Evolutionary conservation across 2,888 invertebrate species (phyloP), one percentile per base, ranked within the genome.

Genomic region (Sarcophaga caerulescens): DNA sequence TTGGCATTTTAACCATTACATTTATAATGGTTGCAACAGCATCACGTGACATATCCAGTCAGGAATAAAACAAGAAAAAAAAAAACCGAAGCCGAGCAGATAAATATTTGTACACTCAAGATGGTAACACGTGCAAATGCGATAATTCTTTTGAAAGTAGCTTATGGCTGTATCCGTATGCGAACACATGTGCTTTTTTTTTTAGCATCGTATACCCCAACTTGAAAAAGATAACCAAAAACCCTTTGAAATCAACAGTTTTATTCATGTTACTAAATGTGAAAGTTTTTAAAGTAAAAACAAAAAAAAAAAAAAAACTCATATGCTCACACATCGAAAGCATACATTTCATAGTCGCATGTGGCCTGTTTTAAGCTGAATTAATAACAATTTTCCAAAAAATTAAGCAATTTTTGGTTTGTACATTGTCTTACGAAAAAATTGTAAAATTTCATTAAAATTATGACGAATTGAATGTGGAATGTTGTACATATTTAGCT

Each of bases 121-220:
- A 86, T 86, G 86, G 70, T 45, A 86, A 75, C 86, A 86, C 86
- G 86, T 86, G 86, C 84, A 81, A 81, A 84, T 84, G 86, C 71
- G 81, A 86, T 86, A 86, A 84, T 66, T 84, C 84, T 84, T 84
- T 63, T 60, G 11, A 81, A 84, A 86, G 86, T 84, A 77, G 78
- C 84, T 86, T 86, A 78, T 81, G 81, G 78, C 17, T 52, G 52
- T 14, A 12, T 52, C 52, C 52, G 75, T 57, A 11, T 25, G 47
- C 57, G 35, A 35, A 35, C 35, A 35, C 35, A 57, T 44, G 21
- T 35, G 63, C n/a, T n/a, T 74, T 60, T 23, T 74, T 60, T 23
- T 11, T 63, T 52, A 52, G 14, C 17, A 17, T 52, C 17, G 5
- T 52, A 52, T 52, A 52, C 12, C 70, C 10, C 1, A 4, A 77